Evolutionary conservation across 2,113 vertebrate genomes (phyloP), one percentile per base, ranked within the genome.

Genomic region (Tringa solitaria): DNA sequence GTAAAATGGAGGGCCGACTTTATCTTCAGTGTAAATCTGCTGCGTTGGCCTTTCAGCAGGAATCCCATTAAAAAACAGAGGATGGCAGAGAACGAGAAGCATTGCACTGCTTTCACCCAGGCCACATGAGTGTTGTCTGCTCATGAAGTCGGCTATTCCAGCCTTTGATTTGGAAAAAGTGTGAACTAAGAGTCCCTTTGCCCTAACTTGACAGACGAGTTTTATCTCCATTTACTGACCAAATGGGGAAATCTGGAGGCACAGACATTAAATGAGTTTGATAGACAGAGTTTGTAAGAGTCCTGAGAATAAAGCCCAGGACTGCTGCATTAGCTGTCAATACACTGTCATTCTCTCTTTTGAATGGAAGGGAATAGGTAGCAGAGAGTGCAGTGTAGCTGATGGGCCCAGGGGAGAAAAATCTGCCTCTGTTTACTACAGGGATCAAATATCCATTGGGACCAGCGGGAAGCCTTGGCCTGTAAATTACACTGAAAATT

Each of bases 401-500:
- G 84, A 73, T 79, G 65, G 51, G 41, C 67, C 43, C 61, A 43
- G 32, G 33, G 53, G 64, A 90, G 43, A 68, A 72, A 32, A 35
- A 13, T 75, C 51, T 88, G 46, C 54, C 65, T 76, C 75, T 65
- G 37, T 60, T 76, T 87, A 46, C 61, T 37, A 30, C 39, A 65
- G 57, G 48, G 86, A 95, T 94, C 77, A 82, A 85, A 96, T 83
- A 87, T 70, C 74, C 86, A 82, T 13, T 27, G 35, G 67, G 33
- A 54, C 32, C 67, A 81, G 35, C 14, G 39, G 69, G 37, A 94
- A 92, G 41, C 30, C 46, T 94, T 26, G 65, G 59, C 35, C 50
- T 85, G 73, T 89, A 94, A 91, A 79, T 84, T 75, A 81, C 53
- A 92, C 57, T 56, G 67, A 91, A 88, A 80, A 82, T 73, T 92